Evolutionary conservation across 1,140 invertebrate genomes (phyloP), one percentile per base, ranked within the genome.

Genomic region (Melitaea cinxia): DNA sequence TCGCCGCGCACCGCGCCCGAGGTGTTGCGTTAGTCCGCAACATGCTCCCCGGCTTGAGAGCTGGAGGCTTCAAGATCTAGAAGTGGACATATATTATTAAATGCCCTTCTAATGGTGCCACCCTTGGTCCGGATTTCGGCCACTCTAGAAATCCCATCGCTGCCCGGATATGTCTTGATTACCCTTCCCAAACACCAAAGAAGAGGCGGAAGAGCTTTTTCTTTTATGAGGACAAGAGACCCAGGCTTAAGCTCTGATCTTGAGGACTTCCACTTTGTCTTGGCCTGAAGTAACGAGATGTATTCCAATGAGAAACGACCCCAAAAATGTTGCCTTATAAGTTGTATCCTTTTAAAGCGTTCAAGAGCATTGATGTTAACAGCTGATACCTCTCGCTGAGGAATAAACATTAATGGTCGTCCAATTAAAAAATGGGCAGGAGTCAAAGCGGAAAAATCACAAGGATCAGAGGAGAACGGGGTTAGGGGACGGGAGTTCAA

Each of bases 341-440:
- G 7, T 54, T 62, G 33, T 2, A 54, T 54, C 0, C 59, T 26
- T 1, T 33, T 26, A 12, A 26, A 54, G 1, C 59, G 15, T 0
- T 33, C 23, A 5, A 62, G 14, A 2, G 14, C 2, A 2, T 26
- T 21, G 10, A 62, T 45, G 7, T 37, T 53, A 10, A 12, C 10
- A 17, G 19, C 19, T 39, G 12, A 4, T 3, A 39, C 15, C 9
- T 60, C 24, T 66, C 14, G 52, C 15, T 19, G 14, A 7, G 58
- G 70, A 9, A 72, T 37, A 17, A 64, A 72, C 17, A 37, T 70
- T 17, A 80, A 17, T 42, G 76, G 14, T 39, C 58, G 21, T 60
- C 86, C 79, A 58, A 82, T 77, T 0, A 85, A 45, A 54, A 82
- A 82, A 54, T 83, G 80, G 1, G 72, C 70, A 6, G 80, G 75